Conservation (phyloP, 2,888 invertebrate species). For the Apamea sordens region DNA sequence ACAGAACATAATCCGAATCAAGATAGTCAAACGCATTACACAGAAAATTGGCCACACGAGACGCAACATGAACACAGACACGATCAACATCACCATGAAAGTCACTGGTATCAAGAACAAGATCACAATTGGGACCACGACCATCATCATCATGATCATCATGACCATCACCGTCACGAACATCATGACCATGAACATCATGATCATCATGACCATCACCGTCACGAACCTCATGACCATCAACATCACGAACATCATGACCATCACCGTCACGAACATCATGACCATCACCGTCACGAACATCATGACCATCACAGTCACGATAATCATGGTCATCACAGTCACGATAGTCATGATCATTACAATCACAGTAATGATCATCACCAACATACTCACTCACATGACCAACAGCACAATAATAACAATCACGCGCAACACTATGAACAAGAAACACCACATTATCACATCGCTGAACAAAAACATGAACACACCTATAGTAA, state of each 20-base stretch:
- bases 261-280: constrained; percentile 55
- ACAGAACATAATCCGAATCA: constrained; percentile 57
- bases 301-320: constrained; percentile 55
- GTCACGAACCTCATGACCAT: constrained; percentile 49
- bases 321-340: constrained; percentile 2
- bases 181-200: constrained; percentile 1
- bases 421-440: constrained; percentile 41
- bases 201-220: constrained; percentile 23
- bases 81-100: constrained; percentile 62
- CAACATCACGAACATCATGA: not conserved
- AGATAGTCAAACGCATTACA: constrained; percentile 52
- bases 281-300: constrained; percentile 13
- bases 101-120: constrained; percentile 61
- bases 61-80: constrained; percentile 57
- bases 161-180: constrained; percentile 44
- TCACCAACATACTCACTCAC: constrained; percentile 48
- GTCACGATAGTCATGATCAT: constrained; percentile 15
- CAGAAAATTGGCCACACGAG: constrained; percentile 61
- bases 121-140: constrained; percentile 56
- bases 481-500: constrained; percentile 29
- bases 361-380: constrained; percentile 52
- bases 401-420: constrained; percentile 33
- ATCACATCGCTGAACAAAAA: constrained; percentile 27
- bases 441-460: constrained; percentile 29
- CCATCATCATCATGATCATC: constrained; percentile 53